These are phyloP conservation scores for Trachelus stipa DNA, from an alignment of 2,888 invertebrate species.

Conservation along the genomic window DNA sequence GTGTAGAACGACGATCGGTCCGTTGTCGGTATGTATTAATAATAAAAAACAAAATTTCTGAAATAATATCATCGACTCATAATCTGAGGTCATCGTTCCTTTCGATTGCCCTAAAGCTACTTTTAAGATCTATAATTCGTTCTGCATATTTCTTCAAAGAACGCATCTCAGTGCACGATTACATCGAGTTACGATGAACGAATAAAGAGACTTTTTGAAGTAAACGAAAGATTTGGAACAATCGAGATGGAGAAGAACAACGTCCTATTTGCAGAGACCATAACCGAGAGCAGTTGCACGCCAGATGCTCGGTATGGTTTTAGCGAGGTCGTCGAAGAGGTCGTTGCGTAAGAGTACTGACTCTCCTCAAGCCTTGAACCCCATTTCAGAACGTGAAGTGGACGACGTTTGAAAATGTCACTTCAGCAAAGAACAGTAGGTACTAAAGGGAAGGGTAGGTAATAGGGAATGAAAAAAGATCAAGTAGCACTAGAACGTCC, in stretches of 20 bases:
- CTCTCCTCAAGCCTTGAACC: not conserved
- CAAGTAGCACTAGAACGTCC: conserved; percentile 37
- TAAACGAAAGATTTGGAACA: not conserved
- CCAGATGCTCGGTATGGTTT: not conserved
- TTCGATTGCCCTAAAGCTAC: not conserved
- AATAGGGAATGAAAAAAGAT: conserved; percentile 22
- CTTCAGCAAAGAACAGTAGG: not conserved
- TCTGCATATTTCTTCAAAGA: not conserved
- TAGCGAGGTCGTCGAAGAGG: not conserved
- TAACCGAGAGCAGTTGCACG: not conserved
- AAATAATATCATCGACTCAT: not conserved
- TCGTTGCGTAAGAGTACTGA: not conserved
- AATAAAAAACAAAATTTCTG: not conserved
- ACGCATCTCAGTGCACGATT: not conserved
- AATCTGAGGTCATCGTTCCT: not conserved
- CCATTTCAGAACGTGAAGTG: conserved; percentile 1
- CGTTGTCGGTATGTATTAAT: not conserved
- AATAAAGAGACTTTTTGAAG: not conserved
- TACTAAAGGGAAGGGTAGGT: conserved; percentile 2
- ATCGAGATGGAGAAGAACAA: not conserved
- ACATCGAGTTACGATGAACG: too few species aligned
- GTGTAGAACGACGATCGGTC: not conserved
- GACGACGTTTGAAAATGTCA: not conserved
- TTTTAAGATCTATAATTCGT: not conserved
- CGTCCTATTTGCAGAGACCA: not conserved